phyloP scores from a whole-genome alignment of 2,888 invertebrate genomes.

The Opisthograptis luteolata region DNA sequence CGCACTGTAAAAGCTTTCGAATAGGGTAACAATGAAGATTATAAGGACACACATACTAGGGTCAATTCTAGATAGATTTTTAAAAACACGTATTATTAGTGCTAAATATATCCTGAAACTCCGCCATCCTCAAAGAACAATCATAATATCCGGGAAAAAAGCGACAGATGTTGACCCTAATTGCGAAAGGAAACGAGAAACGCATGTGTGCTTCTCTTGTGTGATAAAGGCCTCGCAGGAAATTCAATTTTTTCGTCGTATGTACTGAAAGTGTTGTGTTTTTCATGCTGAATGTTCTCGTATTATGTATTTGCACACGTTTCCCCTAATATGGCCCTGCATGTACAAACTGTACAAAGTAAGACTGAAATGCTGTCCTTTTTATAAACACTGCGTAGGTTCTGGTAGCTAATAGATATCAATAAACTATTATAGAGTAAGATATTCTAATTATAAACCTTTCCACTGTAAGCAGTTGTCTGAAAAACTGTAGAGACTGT shows the following conservation, averaged over 20 bases:
- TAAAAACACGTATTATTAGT: too few relatives aligned
- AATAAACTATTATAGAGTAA: too few relatives aligned
- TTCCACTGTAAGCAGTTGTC: too few relatives aligned
- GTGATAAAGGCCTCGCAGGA: constrained; percentile 24
- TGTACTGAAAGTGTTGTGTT: constrained; percentile 9
- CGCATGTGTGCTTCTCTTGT: constrained; percentile 10
- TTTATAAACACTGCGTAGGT: too few relatives aligned
- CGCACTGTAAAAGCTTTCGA: constrained; percentile 16
- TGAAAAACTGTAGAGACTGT: too few relatives aligned
- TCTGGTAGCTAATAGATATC: too few relatives aligned
- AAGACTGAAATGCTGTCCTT: too few relatives aligned
- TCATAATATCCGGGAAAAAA: constrained; percentile 6
- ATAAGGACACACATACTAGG: background rate
- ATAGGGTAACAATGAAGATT: constrained; percentile 8
- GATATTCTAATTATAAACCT: too few relatives aligned
- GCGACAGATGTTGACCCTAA: constrained; percentile 14
- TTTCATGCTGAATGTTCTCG: constrained; percentile 14
- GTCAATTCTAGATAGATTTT: too few relatives aligned
- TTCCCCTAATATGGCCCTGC: too few relatives aligned
- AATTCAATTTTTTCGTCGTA: constrained; percentile 33
- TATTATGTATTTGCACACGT: background rate
- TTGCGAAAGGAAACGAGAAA: constrained; percentile 15
- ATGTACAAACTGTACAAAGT: too few relatives aligned
- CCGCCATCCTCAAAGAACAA: background rate
- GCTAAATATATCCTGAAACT: background rate